phyloP scores from a whole-genome alignment of 2,797 vertebrate genomes.

The Adrianichthys oophorus region DNA sequence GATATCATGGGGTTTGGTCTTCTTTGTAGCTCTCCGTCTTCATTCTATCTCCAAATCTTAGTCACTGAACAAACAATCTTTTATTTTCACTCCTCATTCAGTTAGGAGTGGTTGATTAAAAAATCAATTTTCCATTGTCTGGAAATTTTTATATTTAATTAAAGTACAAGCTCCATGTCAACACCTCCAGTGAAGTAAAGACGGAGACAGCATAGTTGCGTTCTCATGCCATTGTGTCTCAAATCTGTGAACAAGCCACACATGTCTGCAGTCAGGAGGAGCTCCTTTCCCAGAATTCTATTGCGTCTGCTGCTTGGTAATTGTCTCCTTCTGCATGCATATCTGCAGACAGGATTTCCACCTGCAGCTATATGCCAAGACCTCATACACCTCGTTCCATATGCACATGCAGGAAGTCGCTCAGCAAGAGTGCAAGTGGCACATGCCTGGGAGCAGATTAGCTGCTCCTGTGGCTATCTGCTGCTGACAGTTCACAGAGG shows the following conservation, averaged over 20 bases:
- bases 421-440: slow-evolving; percentile 74
- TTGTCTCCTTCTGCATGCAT: slow-evolving; percentile 45
- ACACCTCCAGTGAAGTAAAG: slow-evolving; percentile 38
- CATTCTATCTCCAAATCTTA: slow-evolving; percentile 71
- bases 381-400: slow-evolving; percentile 45
- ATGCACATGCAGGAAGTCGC: slow-evolving; percentile 62
- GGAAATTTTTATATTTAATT: slow-evolving; percentile 68
- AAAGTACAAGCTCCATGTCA: slow-evolving; percentile 59
- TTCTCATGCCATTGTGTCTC: slow-evolving; percentile 41
- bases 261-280: slow-evolving; percentile 33
- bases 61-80: slow-evolving; percentile 77
- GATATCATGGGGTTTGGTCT: slow-evolving; percentile 78
- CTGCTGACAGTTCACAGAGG: slow-evolving; percentile 83
- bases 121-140: slow-evolving; percentile 74
- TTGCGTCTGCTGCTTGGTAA: slow-evolving; percentile 49
- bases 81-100: slow-evolving; percentile 69
- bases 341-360: slow-evolving; percentile 70
- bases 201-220: slow-evolving; percentile 61
- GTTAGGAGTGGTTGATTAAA: slow-evolving; percentile 69
- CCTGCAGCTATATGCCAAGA: slow-evolving; percentile 55
- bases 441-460: slow-evolving; percentile 74
- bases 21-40: slow-evolving; percentile 55
- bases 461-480: slow-evolving; percentile 75
- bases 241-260: slow-evolving; percentile 25
- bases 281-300: slow-evolving; percentile 49